Base-by-base conservation (phyloP, 2,888 invertebrate genomes). In the Nephrocerus scutellatus region DNA sequence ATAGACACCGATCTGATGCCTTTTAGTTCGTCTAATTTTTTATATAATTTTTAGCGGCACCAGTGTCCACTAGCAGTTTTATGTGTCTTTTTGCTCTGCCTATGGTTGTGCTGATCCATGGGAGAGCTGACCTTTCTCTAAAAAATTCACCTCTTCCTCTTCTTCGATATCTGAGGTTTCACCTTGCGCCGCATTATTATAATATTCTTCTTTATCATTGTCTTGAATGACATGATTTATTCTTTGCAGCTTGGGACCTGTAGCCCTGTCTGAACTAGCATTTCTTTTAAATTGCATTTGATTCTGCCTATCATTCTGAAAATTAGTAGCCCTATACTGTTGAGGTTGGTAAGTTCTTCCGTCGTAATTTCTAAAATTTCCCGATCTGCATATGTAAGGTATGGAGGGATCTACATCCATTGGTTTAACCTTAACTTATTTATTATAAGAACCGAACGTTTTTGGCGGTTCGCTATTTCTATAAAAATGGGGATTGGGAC, bases 1-100 rank as follows among this genome's bases (percentile, higher is more conserved):
- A 18, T 36, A 13, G 34, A 21, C 16, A 43, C 43, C 12, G 44
- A 20, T 14, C 36, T 14, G 15, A 41, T 22, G 24, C 26, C 19
- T 29, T 16, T 36, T 23, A 44, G 32, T 16, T 33, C 35, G 12
- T 30, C 29, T 10, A 37, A 12, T n/a, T 35, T 29, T 36, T 47
- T 7, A 42, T 46, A 13, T 42, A 46, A 30, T 39, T 50, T 41
- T 46, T 46, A 14, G 43, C 44, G 9, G 48, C 42, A 6, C 46
- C 46, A n/a, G 41, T 49, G 35, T 43, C 47, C 23, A 43, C 23
- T 19, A 42, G 31, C 15, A 47, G 26, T 35, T 33, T 31, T 12
- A 44, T 37, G 9, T 18, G 22, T 24, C 31, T 43, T 30, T 39
- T 39, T 24, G 28, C 46, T n/a, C n/a, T n/a, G n/a, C n/a, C n/a